Evolutionary conservation across 64 coral and sea anemone genomes (phyloP).

Genomic region (Porites australiensis): DNA sequence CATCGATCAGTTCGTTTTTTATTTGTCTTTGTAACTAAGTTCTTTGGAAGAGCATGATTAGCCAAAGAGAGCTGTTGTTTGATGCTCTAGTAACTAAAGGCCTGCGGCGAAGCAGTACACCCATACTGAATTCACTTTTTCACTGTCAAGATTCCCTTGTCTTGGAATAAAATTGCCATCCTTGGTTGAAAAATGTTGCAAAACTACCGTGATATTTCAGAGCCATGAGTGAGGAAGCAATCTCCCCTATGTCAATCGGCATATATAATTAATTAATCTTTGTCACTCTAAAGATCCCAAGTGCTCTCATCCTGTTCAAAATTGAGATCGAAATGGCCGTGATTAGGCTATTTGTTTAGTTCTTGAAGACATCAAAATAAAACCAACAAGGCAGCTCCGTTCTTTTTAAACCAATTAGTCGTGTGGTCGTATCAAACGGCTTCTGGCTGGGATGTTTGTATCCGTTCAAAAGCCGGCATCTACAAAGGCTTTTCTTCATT

Average conservation of each 20-base stretch:
- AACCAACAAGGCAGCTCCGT: conserved; percentile 53
- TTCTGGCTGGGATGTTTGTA: conserved; percentile 50
- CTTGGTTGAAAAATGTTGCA: background rate
- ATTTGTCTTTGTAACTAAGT: conserved; percentile 52
- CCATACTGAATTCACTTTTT: background rate
- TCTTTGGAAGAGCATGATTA: conserved; percentile 40
- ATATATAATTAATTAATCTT: conserved; percentile 61
- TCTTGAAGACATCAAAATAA: conserved; percentile 61
- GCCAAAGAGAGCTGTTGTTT: background rate
- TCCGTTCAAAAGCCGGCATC: conserved; percentile 54
- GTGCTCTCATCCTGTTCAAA: conserved; percentile 43
- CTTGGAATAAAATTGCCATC: background rate
- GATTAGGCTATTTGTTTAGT: conserved; percentile 61
- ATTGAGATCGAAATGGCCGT: conserved; percentile 40
- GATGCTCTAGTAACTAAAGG: background rate
- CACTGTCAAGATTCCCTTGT: background rate
- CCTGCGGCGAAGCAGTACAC: background rate
- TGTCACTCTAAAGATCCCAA: conserved; percentile 33
- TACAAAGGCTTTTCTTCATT: conserved; percentile 51
- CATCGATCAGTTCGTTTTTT: background rate
- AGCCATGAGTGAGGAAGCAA: background rate
- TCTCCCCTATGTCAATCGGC: conserved; percentile 17
- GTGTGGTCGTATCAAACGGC: conserved; percentile 30
- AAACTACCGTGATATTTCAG: background rate
- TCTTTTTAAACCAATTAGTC: conserved; percentile 51